A percentile compares a stretch with the other conserved stretches of the same genome.
Evolutionary conservation across 2,888 invertebrate genomes (phyloP).

Genomic region (Urechis unicinctus): DNA sequence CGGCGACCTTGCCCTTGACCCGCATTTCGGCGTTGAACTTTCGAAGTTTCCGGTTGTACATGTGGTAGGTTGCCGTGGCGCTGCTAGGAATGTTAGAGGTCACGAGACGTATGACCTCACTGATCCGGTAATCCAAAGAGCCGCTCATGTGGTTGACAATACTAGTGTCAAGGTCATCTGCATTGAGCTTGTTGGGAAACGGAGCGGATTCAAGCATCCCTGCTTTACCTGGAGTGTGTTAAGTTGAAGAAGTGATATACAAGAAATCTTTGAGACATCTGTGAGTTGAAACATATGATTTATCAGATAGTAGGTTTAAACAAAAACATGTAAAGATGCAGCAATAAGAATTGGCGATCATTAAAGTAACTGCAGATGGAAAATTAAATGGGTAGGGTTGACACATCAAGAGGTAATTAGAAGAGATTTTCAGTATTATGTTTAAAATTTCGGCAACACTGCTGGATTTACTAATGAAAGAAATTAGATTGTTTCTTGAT

Average conservation of each 20-base stretch:
- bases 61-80: slow-evolving; percentile 40
- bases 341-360: too few relatives aligned
- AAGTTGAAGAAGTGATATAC: too few relatives aligned
- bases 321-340: too few relatives aligned
- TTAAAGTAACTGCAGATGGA: too few relatives aligned
- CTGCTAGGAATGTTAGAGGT: slow-evolving; percentile 38
- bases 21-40: slow-evolving; percentile 6
- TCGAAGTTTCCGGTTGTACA: slow-evolving; percentile 22
- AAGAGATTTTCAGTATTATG: too few relatives aligned
- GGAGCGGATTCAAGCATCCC: slow-evolving; percentile 29
- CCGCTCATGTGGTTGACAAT: slow-evolving; percentile 42
- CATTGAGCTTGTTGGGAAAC: slow-evolving; percentile 36
- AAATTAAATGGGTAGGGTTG: too few relatives aligned
- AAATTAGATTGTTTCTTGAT: too few relatives aligned
- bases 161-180: slow-evolving; percentile 33
- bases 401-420: too few relatives aligned
- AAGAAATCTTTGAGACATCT: too few relatives aligned
- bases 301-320: background rate
- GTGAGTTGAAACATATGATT: background rate
- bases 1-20: background rate
- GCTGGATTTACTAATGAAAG: too few relatives aligned
- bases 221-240: slow-evolving; percentile 23
- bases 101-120: slow-evolving; percentile 39
- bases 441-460: too few relatives aligned
- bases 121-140: slow-evolving; percentile 33